Evolutionary conservation across 2,113 vertebrate species (phyloP), one percentile per base, ranked within the genome.

Genomic region (Malurus cyaneus): DNA sequence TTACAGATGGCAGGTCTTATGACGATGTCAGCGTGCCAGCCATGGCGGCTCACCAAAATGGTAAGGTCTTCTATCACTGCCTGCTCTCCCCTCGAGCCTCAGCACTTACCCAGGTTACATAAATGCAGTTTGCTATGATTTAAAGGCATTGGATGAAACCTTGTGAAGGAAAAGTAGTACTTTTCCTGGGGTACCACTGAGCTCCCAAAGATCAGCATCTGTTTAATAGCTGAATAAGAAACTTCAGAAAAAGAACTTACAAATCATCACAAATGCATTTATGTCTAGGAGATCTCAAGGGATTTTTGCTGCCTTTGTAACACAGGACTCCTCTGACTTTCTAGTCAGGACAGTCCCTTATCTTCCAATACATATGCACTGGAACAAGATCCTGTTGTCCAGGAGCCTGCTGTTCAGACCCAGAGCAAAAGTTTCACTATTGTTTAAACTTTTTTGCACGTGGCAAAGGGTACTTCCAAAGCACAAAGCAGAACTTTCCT

Each of bases 1-100:
- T 99, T 72, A 99, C 99, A 0, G 99, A 99, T 1, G 99, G 99
- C 12, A 98, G 99, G 64, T 99, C 99, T 29, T 99, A 99, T 0
- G 99, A 99, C 0, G 99, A 99, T 8, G 98, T 99, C 89, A 98
- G 98, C 9, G 69, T 93, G 5, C 99, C 99, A 0, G 98, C 99
- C 32, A 96, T 98, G 95, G 98, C 98, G 2, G 98, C 99, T 36
- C 99, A 99, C 36, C 97, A 89, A 31, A 98, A 98, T 42, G 99
- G 99, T 99, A 93, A 98, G 97, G 11, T 62, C 21, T 32, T 32
- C 53, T 14, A 3, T 24, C 5, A 0, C 10, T 36, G 24, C 12
- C 65, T 64, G 44, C 74, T 84, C 78, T 61, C 32, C 62, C 25
- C 52, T 14, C 2, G 5, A 11, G 42, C 29, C 59, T 84, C 80